Evolutionary conservation across 1,140 invertebrate species (phyloP).

Genomic region (Apis florea): DNA sequence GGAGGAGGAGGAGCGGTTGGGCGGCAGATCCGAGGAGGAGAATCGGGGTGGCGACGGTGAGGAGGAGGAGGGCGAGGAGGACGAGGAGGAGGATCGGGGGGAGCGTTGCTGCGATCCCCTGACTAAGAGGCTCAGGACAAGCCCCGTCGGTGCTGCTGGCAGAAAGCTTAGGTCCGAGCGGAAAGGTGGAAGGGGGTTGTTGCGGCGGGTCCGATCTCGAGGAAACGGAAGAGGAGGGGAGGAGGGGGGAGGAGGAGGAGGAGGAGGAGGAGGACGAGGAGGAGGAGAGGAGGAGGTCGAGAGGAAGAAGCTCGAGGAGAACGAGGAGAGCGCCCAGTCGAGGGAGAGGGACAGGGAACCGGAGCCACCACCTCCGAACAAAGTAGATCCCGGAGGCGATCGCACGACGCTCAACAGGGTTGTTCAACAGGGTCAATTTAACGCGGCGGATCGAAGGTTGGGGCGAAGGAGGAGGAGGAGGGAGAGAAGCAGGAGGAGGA

Average conservation of each 20-base stretch:
- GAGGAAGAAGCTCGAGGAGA: conserved; percentile 68
- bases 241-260: conserved; percentile 39
- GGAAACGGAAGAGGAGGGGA: conserved; percentile 55
- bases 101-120: conserved; percentile 59
- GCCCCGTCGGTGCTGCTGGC: conserved; percentile 40
- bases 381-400: conserved; percentile 63
- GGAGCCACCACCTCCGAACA: conserved; percentile 73
- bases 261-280: conserved; percentile 43
- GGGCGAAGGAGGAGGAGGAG: not conserved
- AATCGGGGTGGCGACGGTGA: conserved; percentile 27
- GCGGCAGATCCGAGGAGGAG: not conserved
- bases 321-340: conserved; percentile 76
- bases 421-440: conserved; percentile 17
- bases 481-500: not conserved
- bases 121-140: conserved; percentile 66
- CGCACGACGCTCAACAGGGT: not conserved
- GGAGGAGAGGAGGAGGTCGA: conserved; percentile 48
- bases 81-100: conserved; percentile 48
- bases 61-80: not conserved
- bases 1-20: conserved; percentile 48
- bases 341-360: conserved; percentile 77
- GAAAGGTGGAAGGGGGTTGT: conserved; percentile 44
- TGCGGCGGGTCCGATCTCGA: conserved; percentile 32
- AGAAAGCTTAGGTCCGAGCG: conserved; percentile 53
- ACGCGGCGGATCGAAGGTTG: conserved; percentile 29